Conservation (phyloP, 2,797 vertebrate species). For the Lophius americanus region DNA sequence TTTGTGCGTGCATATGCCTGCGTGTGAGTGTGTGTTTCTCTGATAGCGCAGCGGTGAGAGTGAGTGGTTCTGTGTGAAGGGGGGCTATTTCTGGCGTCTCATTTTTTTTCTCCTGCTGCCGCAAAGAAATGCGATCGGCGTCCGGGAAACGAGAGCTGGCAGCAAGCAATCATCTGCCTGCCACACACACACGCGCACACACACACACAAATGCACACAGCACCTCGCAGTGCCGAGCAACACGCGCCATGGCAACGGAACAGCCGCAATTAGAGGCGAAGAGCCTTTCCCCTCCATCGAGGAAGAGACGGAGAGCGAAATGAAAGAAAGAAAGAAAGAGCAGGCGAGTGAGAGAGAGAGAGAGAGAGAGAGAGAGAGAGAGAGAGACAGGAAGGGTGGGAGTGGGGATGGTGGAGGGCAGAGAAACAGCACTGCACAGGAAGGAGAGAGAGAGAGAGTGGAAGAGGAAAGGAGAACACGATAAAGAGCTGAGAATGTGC, state of each 20-base stretch:
- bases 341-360: constrained; percentile 53
- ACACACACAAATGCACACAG: constrained; percentile 52
- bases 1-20: constrained; percentile 25
- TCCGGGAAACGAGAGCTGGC: constrained; percentile 82
- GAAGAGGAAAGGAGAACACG: constrained; percentile 57
- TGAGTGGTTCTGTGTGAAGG: constrained; percentile 74
- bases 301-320: constrained; percentile 76
- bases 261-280: constrained; percentile 82
- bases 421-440: constrained; percentile 63
- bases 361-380: constrained; percentile 21
- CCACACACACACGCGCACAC: constrained; percentile 48
- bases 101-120: constrained; percentile 70
- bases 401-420: constrained; percentile 1
- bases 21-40: constrained; percentile 50
- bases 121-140: constrained; percentile 81
- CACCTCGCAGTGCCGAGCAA: constrained; percentile 74
- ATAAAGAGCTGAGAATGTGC: constrained; percentile 76
- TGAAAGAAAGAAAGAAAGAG: constrained; percentile 74
- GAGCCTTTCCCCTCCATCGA: constrained; percentile 80
- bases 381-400: constrained; percentile 30
- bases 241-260: constrained; percentile 83
- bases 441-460: constrained; percentile 50
- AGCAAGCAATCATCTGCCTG: constrained; percentile 82
- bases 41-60: constrained; percentile 73
- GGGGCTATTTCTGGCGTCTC: constrained; percentile 80